Evolutionary conservation across 2,797 vertebrate genomes (phyloP).

Genomic region (Sphenodon punctatus): DNA sequence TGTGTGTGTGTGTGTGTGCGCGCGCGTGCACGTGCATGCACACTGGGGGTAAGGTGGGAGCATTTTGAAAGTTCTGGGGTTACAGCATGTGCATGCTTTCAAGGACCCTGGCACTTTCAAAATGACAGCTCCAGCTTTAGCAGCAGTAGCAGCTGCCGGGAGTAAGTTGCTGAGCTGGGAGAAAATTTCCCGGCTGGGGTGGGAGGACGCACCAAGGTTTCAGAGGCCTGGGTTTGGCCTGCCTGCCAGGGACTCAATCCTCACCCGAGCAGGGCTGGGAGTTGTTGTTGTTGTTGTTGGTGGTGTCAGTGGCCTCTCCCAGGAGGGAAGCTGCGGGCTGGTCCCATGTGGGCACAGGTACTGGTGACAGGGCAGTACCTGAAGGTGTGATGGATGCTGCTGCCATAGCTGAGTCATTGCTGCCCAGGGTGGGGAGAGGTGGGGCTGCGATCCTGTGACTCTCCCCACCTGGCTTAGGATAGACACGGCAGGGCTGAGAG

Average conservation of each 20-base stretch:
- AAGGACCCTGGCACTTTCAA: too few species aligned
- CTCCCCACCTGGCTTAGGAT: background rate
- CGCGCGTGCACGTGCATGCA: too few species aligned
- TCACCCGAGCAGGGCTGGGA: background rate
- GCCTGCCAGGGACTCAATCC: background rate
- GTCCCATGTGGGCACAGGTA: too few species aligned
- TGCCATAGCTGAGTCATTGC: slow-evolving; percentile 15
- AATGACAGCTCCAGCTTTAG: too few species aligned
- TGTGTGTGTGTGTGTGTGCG: too few species aligned
- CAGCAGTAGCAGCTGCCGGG: too few species aligned
- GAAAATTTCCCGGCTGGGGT: background rate
- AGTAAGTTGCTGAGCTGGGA: slow-evolving; percentile 25
- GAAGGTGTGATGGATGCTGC: too few species aligned
- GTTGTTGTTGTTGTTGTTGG: too few species aligned
- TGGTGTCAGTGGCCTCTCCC: slow-evolving; percentile 47
- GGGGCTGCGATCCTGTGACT: too few species aligned
- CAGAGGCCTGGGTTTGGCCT: slow-evolving; percentile 3
- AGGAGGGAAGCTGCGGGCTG: background rate
- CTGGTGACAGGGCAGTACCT: background rate
- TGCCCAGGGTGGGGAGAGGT: background rate
- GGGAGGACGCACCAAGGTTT: background rate
- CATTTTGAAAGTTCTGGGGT: too few species aligned
- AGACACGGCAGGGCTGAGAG: background rate
- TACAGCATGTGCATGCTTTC: too few species aligned
- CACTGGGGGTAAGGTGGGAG: too few species aligned